Evolutionary conservation across 1,140 invertebrate genomes (phyloP).

Genomic region (Pseudomyrmex gracilis): DNA sequence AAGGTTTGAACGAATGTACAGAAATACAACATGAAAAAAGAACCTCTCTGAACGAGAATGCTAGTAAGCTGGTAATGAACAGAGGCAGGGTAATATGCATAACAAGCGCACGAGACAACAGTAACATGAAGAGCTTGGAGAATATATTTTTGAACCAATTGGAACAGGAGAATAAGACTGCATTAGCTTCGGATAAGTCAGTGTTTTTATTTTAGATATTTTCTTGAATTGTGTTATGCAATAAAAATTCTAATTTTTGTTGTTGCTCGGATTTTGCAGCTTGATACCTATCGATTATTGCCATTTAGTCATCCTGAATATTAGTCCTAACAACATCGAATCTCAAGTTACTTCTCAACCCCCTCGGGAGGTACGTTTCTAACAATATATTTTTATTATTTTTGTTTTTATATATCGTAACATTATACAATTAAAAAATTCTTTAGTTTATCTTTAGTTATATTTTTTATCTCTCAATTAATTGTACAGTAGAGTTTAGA

Average conservation of each 20-base stretch:
- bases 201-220: constrained; percentile 66
- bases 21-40: constrained; percentile 89
- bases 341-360: constrained; percentile 90
- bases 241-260: constrained; percentile 26
- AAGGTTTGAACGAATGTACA: constrained; percentile 93
- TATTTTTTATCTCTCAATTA: constrained; percentile 58
- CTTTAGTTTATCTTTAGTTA: constrained; percentile 46
- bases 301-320: constrained; percentile 95
- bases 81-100: constrained; percentile 95
- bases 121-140: constrained; percentile 93
- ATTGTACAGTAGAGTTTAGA: neutral
- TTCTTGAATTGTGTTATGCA: constrained; percentile 21
- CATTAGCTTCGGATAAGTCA: constrained; percentile 87
- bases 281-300: constrained; percentile 93
- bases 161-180: constrained; percentile 92
- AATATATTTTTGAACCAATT: constrained; percentile 93
- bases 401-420: neutral
- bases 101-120: constrained; percentile 93
- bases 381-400: constrained; percentile 33
- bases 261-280: constrained; percentile 85
- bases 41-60: constrained; percentile 87
- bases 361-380: constrained; percentile 86
- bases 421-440: neutral
- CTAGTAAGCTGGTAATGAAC: constrained; percentile 86
- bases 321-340: constrained; percentile 92